A percentile compares a stretch with the other conserved stretches of the same genome.
Conservation (phyloP, 1,140 invertebrate genomes). For the Vanessa atalanta region DNA sequence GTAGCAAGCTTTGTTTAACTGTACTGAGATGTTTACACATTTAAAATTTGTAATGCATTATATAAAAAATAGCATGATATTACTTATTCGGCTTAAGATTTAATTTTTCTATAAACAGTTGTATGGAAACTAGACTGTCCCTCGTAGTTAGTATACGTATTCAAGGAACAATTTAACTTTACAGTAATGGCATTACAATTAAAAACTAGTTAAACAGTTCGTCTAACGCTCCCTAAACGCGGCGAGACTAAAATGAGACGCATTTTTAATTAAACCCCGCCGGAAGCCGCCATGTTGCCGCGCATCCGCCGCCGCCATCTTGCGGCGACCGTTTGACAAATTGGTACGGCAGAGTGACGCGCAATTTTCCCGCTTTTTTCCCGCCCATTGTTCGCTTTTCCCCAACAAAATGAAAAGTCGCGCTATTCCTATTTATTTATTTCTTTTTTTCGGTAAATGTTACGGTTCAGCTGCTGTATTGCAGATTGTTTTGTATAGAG, state of each 20-base stretch:
- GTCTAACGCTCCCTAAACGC: conserved; percentile 56
- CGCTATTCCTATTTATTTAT: conserved; percentile 71
- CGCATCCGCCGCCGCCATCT: conserved; percentile 74
- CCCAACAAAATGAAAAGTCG: conserved; percentile 80
- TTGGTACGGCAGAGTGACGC: conserved; percentile 79
- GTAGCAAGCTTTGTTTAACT: not conserved
- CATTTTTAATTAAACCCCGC: conserved; percentile 78
- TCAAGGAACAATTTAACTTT: conserved; percentile 34
- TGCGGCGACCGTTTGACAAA: conserved; percentile 78
- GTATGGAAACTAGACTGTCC: not conserved
- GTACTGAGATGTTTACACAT: not conserved
- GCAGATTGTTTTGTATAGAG: conserved; percentile 60
- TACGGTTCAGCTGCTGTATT: conserved; percentile 59
- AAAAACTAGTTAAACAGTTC: conserved; percentile 60
- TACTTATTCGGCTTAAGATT: not conserved
- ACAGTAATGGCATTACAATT: conserved; percentile 51
- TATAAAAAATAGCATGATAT: no score
- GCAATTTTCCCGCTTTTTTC: conserved; percentile 80
- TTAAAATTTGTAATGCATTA: no score
- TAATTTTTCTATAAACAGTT: not conserved
- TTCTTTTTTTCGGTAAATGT: conserved; percentile 69
- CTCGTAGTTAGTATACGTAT: conserved; percentile 20
- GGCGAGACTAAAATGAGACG: conserved; percentile 70
- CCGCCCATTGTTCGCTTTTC: conserved; percentile 78
- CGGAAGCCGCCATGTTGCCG: conserved; percentile 74